phyloP scores from a whole-genome alignment of 1,140 invertebrate genomes.

The Drosophila suzukii region DNA sequence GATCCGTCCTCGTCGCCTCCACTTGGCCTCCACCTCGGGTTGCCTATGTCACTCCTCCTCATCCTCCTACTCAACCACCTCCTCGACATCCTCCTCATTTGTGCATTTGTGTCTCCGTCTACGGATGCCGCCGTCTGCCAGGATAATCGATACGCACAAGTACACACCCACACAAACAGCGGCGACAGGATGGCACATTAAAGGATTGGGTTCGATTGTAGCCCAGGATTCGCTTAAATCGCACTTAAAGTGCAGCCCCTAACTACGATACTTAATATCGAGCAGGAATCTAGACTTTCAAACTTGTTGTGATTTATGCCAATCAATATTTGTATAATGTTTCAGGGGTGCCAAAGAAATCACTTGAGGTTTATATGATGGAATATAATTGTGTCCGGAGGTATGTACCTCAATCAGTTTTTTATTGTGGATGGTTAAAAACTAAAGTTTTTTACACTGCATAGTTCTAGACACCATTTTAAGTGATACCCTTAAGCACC shows the following conservation, averaged over 20 bases:
- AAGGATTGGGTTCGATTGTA: conserved; percentile 2
- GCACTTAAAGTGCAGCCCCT: background rate
- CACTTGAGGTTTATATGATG: too few relatives aligned
- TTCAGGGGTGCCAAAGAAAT: background rate
- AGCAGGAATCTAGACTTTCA: too few relatives aligned
- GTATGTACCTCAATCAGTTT: too few relatives aligned
- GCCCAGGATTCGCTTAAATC: background rate
- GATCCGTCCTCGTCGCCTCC: conserved; percentile 57
- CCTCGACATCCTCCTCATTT: conserved; percentile 6
- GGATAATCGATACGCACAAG: conserved; percentile 76
- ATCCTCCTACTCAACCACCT: background rate
- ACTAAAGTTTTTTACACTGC: too few relatives aligned
- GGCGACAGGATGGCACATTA: conserved; percentile 4
- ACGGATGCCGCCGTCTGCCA: conserved; percentile 72
- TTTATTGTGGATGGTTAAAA: too few relatives aligned
- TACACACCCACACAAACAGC: conserved; percentile 1
- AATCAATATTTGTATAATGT: background rate
- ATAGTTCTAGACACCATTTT: too few relatives aligned
- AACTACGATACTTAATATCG: conserved; percentile 8
- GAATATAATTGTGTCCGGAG: too few relatives aligned
- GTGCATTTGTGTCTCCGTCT: conserved; percentile 45
- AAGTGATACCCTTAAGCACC: too few relatives aligned
- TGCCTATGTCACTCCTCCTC: background rate
- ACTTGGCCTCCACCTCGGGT: background rate
- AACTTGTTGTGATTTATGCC: background rate